Evolutionary conservation across 2,888 invertebrate genomes (phyloP).

Genomic region (Himalopsyche tibetana): DNA sequence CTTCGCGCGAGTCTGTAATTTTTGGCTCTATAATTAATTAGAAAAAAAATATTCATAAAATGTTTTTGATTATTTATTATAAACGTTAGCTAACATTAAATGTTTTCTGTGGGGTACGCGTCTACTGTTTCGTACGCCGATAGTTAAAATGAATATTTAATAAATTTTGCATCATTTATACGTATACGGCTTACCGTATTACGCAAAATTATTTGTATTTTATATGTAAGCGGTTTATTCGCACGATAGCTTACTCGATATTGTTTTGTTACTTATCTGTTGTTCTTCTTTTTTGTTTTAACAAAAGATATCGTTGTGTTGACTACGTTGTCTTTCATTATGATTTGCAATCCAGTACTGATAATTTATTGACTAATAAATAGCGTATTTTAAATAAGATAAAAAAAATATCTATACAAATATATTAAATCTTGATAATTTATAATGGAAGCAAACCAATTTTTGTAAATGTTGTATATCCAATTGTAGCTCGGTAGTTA

Average conservation of each 20-base stretch:
- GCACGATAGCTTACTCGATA: neutral
- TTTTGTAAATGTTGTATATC: slow-evolving; percentile 16
- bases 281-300: neutral
- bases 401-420: slow-evolving; percentile 59
- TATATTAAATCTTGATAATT: slow-evolving; percentile 33
- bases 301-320: neutral
- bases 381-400: slow-evolving; percentile 52
- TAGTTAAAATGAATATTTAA: too few species aligned
- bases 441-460: slow-evolving; percentile 31
- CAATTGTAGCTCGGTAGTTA: neutral
- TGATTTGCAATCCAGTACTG: slow-evolving; percentile 57
- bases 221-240: too few species aligned
- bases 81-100: neutral
- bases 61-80: slow-evolving; percentile 10
- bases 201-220: too few species aligned
- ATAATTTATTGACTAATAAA: slow-evolving; percentile 51
- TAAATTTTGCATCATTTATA: too few species aligned
- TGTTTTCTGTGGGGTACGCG: neutral
- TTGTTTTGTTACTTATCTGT: slow-evolving; percentile 5
- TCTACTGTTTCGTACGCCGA: too few species aligned
- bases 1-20: neutral
- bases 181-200: too few species aligned
- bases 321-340: neutral
- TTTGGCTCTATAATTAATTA: slow-evolving; percentile 7
- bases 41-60: slow-evolving; percentile 1